Base-by-base conservation (phyloP, 2,888 invertebrate genomes). In the Orthosia cruda region DNA sequence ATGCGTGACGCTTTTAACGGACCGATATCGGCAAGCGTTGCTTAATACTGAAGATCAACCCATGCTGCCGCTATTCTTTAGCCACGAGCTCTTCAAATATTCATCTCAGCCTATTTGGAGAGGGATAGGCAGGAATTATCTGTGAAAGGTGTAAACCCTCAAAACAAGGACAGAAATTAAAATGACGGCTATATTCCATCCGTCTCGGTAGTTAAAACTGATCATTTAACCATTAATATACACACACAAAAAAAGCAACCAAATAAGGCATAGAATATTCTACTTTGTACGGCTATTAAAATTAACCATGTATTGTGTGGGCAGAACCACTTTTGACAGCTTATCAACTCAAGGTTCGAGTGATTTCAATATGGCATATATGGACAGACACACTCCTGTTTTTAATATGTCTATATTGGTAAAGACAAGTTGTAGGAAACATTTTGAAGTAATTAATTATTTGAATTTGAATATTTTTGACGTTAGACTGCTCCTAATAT, bases 261-360 rank as follows among this genome's bases (percentile, higher is more conserved):
- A 52, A 74, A 82, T 66, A 77, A 57, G 81, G 74, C 61, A 71
- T 70, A 57, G 54, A 63, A 70, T 80, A 84, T 76, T 65, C 59
- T 55, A 50, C 20, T 71, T 65, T 55, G 66, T 64, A 81, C 58
- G 12, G 54, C n/a, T 67, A 59, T 79, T 70, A 69, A 82, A 61
- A 65, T 67, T 63, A 57, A 68, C 84, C 26, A 32, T 26, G 52
- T 64, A 65, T 71, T 67, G 82, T 77, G 87, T 86, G 87, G 87
- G 85, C 58, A 65, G 87, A 66, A 71, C 84, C 52, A 84, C 69
- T 75, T 81, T 69, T 77, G 87, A 87, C 77, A 77, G 64, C 59
- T 50, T 74, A 79, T 77, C 71, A 81, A 65, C 20, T 71, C 87
- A 86, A 86, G 87, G 85, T 72, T 77, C 57, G 7, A 59, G 61